Evolutionary conservation across 2,888 invertebrate genomes (phyloP), one percentile per base, ranked within the genome.

Genomic region (Cantharis rufa): DNA sequence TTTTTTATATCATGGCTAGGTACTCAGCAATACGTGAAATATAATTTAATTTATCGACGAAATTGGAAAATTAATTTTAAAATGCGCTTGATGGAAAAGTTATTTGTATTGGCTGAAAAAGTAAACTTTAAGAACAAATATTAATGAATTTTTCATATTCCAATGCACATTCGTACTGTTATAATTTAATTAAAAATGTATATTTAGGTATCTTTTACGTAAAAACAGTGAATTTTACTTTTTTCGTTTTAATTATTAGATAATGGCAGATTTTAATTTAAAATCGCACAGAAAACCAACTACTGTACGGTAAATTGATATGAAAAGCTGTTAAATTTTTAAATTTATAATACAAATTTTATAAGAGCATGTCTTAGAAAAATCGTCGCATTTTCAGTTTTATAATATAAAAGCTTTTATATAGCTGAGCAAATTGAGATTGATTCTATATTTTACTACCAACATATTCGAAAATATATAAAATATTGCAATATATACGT

Each of bases 21-120:
- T 74, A 74, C 74, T 77, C 74, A 74, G 71, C 77, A 74, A 74
- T 77, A 77, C 77, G 74, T 74, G 77, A 77, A 72, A 16, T 28
- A 48, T 21, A 71, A 71, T 72, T 63, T 70, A 63, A 64, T 72
- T 48, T 64, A 72, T 63, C 64, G 21, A 69, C 74, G 48, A 68
- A 71, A 77, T 74, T 69, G 74, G 32, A 76, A 77, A 77, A 74
- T 77, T 74, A 77, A 74, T 77, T 77, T 77, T 77, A 69, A 48
- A 71, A 61, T 70, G 66, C 16, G 48, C 66, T 68, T 76, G 76
- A 76, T 76, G 69, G 76, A 72, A 76, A 76, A 71, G 28, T 71
- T 75, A 69, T 75, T 75, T 75, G 66, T 69, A 48, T 48, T 48
- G 27, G 48, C 48, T 48, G 48, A 48, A 48, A 48, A 48, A 7